Percentiles rank a stretch among this genome's conserved stretches.
These are phyloP conservation scores for Agrotis clavis DNA, from an alignment of 2,888 invertebrate genomes.

Conservation along the genomic window DNA sequence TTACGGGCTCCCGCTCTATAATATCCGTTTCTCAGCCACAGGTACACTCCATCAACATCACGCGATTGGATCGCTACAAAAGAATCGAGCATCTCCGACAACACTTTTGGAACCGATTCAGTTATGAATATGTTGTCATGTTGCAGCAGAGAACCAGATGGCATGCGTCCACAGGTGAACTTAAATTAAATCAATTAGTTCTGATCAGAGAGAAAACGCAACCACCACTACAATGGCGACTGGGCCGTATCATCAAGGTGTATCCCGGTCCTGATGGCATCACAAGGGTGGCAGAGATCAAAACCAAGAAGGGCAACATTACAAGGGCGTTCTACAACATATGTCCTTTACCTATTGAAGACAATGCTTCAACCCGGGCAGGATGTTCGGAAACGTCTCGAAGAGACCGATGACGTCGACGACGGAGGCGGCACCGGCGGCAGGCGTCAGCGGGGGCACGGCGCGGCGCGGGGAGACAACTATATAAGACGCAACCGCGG, in stretches of 20 bases:
- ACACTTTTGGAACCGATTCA: conserved; percentile 2
- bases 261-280: neutral
- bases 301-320: conserved; percentile 1
- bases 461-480: too few species aligned
- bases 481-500: too few species aligned
- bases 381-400: neutral
- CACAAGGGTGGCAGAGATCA: conserved; percentile 1
- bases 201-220: conserved; percentile 1
- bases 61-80: conserved; percentile 4
- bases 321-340: conserved; percentile 1
- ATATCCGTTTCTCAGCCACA: conserved; percentile 11
- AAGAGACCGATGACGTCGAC: neutral
- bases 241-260: conserved; percentile 4
- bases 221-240: conserved; percentile 1
- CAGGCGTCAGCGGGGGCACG: neutral
- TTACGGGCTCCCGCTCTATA: too few species aligned
- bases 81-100: conserved; percentile 11
- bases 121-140: neutral
- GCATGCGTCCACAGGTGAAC: conserved; percentile 2
- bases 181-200: conserved; percentile 7
- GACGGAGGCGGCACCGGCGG: neutral
- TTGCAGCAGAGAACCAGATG: conserved; percentile 2
- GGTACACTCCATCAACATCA: conserved; percentile 10
- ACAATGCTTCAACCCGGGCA: conserved; percentile 4
- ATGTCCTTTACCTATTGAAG: conserved; percentile 4